Base-by-base conservation (phyloP, 2,888 invertebrate species). In the Agrilus biguttatus region DNA sequence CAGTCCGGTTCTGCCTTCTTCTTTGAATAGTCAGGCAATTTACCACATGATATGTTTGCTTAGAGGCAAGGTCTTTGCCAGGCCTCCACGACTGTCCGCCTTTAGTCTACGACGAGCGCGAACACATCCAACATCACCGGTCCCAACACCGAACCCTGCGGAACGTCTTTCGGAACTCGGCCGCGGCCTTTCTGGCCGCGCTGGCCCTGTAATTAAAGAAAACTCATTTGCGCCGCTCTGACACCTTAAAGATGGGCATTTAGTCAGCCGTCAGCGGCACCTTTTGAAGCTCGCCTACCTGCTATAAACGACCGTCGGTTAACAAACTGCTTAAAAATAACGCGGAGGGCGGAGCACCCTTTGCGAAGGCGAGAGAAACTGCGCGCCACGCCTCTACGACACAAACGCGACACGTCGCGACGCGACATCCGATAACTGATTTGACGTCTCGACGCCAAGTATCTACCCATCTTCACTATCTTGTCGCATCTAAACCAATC, bases 211-310 rank as follows among this genome's bases (percentile, higher is more conserved):
- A 65, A 66, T 66, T 66, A 66, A 65, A 62, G 65, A 60, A 65
- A 65, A 65, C 65, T 65, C 66, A 66, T 66, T 66, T 66, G 65
- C 62, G 65, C 58, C 62, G 60, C 61, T 60, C 64, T 65, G 66
- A 66, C 66, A 66, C 66, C 62, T 66, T 66, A 66, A 66, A 65
- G 65, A 66, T 65, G 63, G 65, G 66, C 65, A 66, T 66, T 66
- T 66, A 66, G 66, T 65, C 66, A 65, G 65, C 62, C 65, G 65
- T 65, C 63, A 65, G 66, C 66, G 66, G 66, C 62, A 60, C 60
- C 65, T 65, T 66, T 65, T 62, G 61, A 55, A 53, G 54, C 58
- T 68, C 56, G 57, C 61, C 59, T 59, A 60, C 59, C 60, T 61
- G 61, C 57, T 58, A 56, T 60, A 58, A 61, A 59, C 61, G 59